These are phyloP conservation scores for Xestia sexstrigata DNA, from an alignment of 2,888 invertebrate genomes.

Conservation along the genomic window DNA sequence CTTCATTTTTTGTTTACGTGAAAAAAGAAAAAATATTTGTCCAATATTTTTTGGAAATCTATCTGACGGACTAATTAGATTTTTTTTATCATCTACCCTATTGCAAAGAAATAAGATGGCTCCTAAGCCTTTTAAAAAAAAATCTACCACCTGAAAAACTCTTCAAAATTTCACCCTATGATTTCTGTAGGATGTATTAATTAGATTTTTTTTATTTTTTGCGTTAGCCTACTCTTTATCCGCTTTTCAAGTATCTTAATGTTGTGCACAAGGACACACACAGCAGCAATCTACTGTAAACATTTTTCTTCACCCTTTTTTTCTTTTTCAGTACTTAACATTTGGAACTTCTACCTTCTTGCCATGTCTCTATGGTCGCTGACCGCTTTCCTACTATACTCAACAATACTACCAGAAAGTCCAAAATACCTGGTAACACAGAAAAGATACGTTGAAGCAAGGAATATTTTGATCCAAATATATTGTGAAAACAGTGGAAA, in stretches of 20 bases:
- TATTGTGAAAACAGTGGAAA: slow-evolving; percentile 82
- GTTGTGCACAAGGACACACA: background rate
- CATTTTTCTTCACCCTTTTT: background rate
- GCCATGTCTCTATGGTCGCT: slow-evolving; percentile 78
- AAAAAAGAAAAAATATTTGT: background rate
- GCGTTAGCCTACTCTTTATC: background rate
- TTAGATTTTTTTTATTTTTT: background rate
- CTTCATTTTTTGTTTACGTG: no score
- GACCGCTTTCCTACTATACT: slow-evolving; percentile 74
- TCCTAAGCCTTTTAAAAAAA: background rate
- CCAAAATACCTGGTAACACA: slow-evolving; percentile 83
- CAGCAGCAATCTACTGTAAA: background rate
- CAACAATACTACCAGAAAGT: slow-evolving; percentile 78
- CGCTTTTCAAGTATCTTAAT: background rate
- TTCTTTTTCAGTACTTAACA: slow-evolving; percentile 79
- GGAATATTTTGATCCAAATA: slow-evolving; percentile 78
- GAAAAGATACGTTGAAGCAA: slow-evolving; percentile 80
- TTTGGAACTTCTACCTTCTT: slow-evolving; percentile 84
- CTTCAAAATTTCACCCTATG: background rate
- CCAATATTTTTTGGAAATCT: no score
- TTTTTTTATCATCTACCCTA: no score
- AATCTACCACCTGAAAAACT: background rate
- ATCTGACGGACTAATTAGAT: no score
- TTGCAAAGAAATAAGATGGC: no score
- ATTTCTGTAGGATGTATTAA: background rate